Conservation (phyloP, 2,113 vertebrate species). For the Sander lucioperca region DNA sequence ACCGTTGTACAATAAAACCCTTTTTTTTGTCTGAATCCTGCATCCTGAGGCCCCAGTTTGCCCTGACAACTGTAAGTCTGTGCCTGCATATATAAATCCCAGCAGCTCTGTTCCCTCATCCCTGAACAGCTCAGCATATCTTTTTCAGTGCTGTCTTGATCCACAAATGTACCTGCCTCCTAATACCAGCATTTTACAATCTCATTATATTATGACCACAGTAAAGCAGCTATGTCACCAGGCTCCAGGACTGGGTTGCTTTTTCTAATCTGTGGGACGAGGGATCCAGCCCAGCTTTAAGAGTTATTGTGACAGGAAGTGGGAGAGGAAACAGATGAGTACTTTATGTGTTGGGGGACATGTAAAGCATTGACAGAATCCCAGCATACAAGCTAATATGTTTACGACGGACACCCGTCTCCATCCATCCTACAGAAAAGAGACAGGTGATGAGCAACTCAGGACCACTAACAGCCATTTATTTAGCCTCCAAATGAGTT, state of each 20-base stretch:
- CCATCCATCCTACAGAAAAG: conserved; percentile 55
- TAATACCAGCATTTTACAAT: conserved; percentile 13
- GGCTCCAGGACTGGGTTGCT: neutral
- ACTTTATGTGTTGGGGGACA: conserved; percentile 19
- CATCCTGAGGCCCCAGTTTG: too few relatives aligned
- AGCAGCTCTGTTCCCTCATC: conserved; percentile 2
- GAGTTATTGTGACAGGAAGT: conserved; percentile 32
- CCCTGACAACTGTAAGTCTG: neutral
- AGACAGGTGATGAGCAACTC: conserved; percentile 47
- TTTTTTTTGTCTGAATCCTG: too few relatives aligned
- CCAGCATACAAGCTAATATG: conserved; percentile 5
- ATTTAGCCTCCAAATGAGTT: conserved; percentile 76
- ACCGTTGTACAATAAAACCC: too few relatives aligned
- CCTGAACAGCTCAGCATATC: conserved; percentile 11
- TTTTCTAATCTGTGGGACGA: conserved; percentile 37
- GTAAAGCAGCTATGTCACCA: conserved; percentile 6
- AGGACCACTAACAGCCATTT: conserved; percentile 63
- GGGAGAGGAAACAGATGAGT: conserved; percentile 34
- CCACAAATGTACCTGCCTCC: neutral
- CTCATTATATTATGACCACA: conserved; percentile 41
- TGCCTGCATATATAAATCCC: conserved; percentile 13
- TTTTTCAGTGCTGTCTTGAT: neutral
- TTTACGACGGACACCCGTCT: neutral
- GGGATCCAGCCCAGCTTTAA: neutral
- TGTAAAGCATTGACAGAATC: conserved; percentile 5